phyloP scores from a whole-genome alignment of 2,888 invertebrate genomes.

The Leptinotarsa tumamoca region DNA sequence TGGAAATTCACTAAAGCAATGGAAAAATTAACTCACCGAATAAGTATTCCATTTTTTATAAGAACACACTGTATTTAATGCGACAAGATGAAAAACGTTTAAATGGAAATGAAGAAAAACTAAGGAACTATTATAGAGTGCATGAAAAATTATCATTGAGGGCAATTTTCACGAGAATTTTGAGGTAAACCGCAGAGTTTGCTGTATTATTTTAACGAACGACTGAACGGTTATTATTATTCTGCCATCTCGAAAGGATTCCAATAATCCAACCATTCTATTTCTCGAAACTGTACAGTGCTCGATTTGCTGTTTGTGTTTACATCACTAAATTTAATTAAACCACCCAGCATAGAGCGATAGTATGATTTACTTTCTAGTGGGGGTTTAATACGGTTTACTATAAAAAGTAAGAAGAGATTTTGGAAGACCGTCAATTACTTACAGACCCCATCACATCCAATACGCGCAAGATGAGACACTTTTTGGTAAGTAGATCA shows the following conservation, averaged over 20 bases:
- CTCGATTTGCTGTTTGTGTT: constrained; percentile 41
- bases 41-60: too few relatives aligned
- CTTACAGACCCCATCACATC: constrained; percentile 75
- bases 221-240: background rate
- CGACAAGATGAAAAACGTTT: too few relatives aligned
- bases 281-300: constrained; percentile 23
- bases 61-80: too few relatives aligned
- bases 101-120: too few relatives aligned
- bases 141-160: too few relatives aligned
- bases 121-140: too few relatives aligned
- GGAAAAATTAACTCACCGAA: too few relatives aligned
- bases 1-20: too few relatives aligned
- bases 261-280: constrained; percentile 14
- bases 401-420: constrained; percentile 39
- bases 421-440: constrained; percentile 63
- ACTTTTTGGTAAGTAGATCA: constrained; percentile 51
- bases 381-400: constrained; percentile 36
- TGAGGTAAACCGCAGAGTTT: too few relatives aligned
- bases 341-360: constrained; percentile 37
- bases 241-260: background rate
- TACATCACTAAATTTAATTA: constrained; percentile 44
- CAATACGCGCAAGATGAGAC: constrained; percentile 52
- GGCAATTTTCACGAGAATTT: too few relatives aligned
- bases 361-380: constrained; percentile 29
- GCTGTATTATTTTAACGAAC: background rate